phyloP scores from a whole-genome alignment of 1,140 invertebrate species.

The Anastrepha ludens region DNA sequence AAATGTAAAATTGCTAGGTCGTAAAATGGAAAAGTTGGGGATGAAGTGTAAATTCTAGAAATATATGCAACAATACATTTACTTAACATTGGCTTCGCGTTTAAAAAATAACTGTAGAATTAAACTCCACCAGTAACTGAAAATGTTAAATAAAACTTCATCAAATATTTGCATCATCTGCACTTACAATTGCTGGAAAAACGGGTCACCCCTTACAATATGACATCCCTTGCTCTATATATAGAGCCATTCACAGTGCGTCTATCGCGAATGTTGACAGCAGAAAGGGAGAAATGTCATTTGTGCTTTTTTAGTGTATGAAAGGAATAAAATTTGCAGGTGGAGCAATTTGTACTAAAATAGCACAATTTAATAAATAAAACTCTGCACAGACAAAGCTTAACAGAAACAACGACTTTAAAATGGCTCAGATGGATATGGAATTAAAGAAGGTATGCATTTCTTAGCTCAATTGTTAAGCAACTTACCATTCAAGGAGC shows the following conservation, averaged over 20 bases:
- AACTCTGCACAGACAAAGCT: neutral
- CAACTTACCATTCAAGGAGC: neutral
- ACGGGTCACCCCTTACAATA: neutral
- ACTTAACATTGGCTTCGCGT: too few relatives aligned
- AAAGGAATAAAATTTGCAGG: slow-evolving; percentile 1
- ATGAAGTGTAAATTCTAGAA: neutral
- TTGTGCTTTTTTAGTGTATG: slow-evolving; percentile 9
- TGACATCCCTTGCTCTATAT: neutral
- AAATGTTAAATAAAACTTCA: too few relatives aligned
- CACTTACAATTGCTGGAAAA: too few relatives aligned
- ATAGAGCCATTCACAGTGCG: neutral
- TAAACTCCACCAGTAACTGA: too few relatives aligned
- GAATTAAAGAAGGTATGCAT: slow-evolving; percentile 71
- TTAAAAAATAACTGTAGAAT: too few relatives aligned
- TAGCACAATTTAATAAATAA: slow-evolving; percentile 7
- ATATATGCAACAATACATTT: neutral
- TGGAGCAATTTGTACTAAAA: neutral
- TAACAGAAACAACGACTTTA: slow-evolving; percentile 22
- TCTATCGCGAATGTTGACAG: neutral
- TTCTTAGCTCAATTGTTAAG: neutral
- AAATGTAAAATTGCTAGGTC: slow-evolving; percentile 76
- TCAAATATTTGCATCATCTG: too few relatives aligned
- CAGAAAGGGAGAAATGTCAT: neutral
- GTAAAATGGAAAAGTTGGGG: slow-evolving; percentile 27
- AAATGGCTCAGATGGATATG: slow-evolving; percentile 72